Conservation (phyloP, 2,113 vertebrate species). For the Penelope pileata region DNA sequence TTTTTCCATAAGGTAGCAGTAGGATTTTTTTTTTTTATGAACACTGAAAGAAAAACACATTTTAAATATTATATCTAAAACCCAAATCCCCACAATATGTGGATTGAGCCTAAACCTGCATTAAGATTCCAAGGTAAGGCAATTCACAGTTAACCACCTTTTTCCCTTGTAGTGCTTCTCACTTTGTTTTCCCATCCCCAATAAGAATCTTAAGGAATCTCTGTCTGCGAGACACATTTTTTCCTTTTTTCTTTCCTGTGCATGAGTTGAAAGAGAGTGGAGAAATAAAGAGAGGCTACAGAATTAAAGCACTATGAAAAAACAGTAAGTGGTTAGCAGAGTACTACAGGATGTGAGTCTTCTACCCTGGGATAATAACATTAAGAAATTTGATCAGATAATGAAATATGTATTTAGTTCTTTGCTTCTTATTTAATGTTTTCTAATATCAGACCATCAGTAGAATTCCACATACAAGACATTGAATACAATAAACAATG, state of each 20-base stretch:
- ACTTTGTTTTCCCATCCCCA: background rate
- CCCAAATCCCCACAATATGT: background rate
- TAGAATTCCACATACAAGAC: background rate
- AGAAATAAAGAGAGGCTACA: background rate
- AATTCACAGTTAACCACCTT: background rate
- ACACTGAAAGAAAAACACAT: background rate
- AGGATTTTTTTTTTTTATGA: background rate
- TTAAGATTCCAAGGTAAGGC: background rate
- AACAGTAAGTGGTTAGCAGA: background rate
- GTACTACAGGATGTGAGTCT: background rate
- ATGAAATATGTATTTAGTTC: background rate
- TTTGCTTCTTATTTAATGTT: background rate
- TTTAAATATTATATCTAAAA: background rate
- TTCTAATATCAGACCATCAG: background rate
- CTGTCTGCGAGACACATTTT: background rate
- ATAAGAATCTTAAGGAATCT: background rate
- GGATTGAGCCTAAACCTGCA: background rate
- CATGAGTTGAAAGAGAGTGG: background rate
- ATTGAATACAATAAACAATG: background rate
- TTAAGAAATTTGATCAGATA: background rate
- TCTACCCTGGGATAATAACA: accelerated
- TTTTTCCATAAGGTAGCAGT: background rate
- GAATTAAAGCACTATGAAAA: background rate
- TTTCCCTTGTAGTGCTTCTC: background rate
- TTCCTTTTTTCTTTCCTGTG: background rate